These are phyloP conservation scores for Zhuqinia jingwanae DNA, from an alignment of 2,888 invertebrate genomes.

Conservation along the genomic window DNA sequence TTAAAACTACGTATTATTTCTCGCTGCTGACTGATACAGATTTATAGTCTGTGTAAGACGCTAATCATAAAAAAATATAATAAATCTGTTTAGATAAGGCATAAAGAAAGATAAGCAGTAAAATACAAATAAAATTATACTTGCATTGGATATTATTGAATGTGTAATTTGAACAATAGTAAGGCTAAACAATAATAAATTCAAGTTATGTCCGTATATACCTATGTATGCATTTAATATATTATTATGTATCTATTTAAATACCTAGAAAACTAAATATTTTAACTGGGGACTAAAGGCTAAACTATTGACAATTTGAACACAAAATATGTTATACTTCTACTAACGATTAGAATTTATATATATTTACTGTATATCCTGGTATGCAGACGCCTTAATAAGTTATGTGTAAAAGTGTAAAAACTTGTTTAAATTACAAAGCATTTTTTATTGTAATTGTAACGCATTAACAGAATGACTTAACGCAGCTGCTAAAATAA, in stretches of 20 bases:
- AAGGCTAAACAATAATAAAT: too few species aligned
- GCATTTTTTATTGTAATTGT: slow-evolving; percentile 26
- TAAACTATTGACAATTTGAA: too few species aligned
- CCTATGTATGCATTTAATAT: too few species aligned
- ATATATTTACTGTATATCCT: too few species aligned
- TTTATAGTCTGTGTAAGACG: neutral
- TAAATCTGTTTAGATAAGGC: slow-evolving; percentile 32
- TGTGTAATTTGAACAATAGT: too few species aligned
- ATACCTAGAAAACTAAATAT: too few species aligned
- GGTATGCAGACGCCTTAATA: too few species aligned
- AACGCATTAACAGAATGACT: slow-evolving; percentile 19
- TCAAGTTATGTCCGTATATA: too few species aligned
- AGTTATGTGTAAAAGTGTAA: neutral
- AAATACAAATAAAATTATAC: too few species aligned
- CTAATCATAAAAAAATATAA: slow-evolving; percentile 12
- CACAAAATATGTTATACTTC: neutral
- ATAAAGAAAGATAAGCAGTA: slow-evolving; percentile 18
- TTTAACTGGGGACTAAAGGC: too few species aligned
- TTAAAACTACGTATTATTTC: neutral
- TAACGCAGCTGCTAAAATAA: neutral
- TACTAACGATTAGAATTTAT: neutral
- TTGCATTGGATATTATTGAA: neutral
- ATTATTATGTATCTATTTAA: too few species aligned
- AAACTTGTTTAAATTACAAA: neutral
- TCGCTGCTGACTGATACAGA: neutral